Conservation (phyloP, 2,888 invertebrate species). For the Rotaria socialis region DNA sequence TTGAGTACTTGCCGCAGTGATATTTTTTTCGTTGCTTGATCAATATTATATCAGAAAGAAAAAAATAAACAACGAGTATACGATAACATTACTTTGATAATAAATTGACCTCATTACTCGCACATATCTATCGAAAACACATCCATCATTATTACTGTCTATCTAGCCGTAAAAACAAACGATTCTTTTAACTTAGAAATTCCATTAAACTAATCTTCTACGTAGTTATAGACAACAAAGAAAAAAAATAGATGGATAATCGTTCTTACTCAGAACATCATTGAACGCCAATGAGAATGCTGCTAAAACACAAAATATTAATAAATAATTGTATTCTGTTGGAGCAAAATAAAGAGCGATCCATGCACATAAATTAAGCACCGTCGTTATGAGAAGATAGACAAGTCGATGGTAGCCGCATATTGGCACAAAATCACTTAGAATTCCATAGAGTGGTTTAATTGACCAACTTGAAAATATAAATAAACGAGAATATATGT, state of each 20-base stretch:
- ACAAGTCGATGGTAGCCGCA: slow-evolving; percentile 4
- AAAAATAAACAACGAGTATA: no score
- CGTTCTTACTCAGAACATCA: background rate
- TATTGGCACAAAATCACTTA: slow-evolving; percentile 8
- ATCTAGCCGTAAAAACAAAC: no score
- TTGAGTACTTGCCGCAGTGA: no score
- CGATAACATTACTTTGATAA: no score
- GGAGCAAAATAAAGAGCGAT: background rate
- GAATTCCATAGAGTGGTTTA: slow-evolving; percentile 10
- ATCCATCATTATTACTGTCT: no score
- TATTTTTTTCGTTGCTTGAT: no score
- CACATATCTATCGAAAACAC: no score
- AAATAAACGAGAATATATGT: background rate
- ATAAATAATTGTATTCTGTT: background rate
- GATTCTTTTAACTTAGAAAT: no score
- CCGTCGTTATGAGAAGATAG: background rate
- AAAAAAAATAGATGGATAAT: background rate
- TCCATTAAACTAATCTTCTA: no score
- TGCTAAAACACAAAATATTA: background rate
- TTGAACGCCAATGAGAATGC: slow-evolving; percentile 1
- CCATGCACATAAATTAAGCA: background rate
- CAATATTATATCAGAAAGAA: no score
- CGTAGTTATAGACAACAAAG: no score
- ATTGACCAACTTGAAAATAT: background rate
- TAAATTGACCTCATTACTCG: no score